Evolutionary conservation across 2,797 vertebrate genomes (phyloP).

Genomic region (Sebastes minor): DNA sequence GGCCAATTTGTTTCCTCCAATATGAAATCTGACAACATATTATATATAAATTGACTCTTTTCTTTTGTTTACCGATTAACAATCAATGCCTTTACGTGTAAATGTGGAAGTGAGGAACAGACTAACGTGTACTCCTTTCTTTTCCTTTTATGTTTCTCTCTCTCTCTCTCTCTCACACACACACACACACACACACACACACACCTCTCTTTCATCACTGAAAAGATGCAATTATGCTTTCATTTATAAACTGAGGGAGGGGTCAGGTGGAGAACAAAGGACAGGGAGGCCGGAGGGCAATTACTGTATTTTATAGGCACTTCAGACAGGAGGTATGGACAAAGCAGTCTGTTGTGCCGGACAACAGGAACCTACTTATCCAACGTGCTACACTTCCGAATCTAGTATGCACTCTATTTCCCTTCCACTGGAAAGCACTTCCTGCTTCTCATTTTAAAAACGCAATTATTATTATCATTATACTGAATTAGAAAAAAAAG

Average conservation of each 20-base stretch:
- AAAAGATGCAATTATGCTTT: constrained; percentile 22
- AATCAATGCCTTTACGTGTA: background rate
- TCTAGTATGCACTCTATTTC: background rate
- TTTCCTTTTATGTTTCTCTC: background rate
- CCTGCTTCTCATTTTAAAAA: background rate
- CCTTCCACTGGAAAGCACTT: background rate
- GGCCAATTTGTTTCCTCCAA: background rate
- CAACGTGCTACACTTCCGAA: background rate
- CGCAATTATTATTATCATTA: background rate
- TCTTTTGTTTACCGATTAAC: background rate
- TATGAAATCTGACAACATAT: background rate
- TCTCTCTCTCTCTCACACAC: background rate
- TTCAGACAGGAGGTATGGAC: constrained; percentile 29
- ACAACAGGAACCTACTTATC: constrained; percentile 16
- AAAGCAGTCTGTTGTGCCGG: constrained; percentile 4
- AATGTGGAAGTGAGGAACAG: background rate
- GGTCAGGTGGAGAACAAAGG: constrained; percentile 1
- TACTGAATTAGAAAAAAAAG: background rate
- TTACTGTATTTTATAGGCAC: constrained; percentile 25
- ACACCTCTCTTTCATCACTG: background rate
- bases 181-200: background rate
- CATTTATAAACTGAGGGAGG: constrained; percentile 8
- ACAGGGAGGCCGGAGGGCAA: constrained; percentile 6
- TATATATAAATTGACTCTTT: background rate
- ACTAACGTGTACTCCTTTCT: background rate